Base-by-base conservation (phyloP, 2,888 invertebrate genomes). In the Amiota communis region DNA sequence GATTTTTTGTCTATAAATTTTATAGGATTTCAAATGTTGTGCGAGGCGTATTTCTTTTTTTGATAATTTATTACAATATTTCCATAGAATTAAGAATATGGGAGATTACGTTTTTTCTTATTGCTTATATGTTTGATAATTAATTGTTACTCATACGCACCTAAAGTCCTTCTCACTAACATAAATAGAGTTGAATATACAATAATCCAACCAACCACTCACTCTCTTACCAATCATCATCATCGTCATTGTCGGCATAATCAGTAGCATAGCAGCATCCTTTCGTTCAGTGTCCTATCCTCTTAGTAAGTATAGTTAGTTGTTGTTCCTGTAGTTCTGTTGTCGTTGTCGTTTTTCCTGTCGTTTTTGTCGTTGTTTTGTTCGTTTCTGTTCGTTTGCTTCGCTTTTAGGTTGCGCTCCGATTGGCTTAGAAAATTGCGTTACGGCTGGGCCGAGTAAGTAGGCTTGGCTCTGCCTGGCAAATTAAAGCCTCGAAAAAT, bases 381-480 rank as follows among this genome's bases (percentile, higher is more conserved):
- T 63, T 63, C 59, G 59, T 59, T 59, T 59, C 17, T 57, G 36
- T 36, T 17, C 68, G 49, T 53, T 36, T 36, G 36, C 36, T 36
- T 36, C 51, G 72, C 63, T 17, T 51, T 68, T 68, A 53, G 78
- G 78, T 79, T 81, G 80, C 70, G 80, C 83, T 87, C 84, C 88
- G 87, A 87, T 87, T 87, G 87, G 87, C 83, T 87, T 87, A 87
- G 88, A 88, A 87, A 87, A 84, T 86, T 83, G 82, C 87, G 81
- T 80, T 20, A 20, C 20, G 77, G 75, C 76, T 79, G 79, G 78
- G 77, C 20, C 80, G 86, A 86, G 36, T 36, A 36, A 36, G 86
- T 87, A 87, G 87, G 87, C 87, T 87, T 86, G 87, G 87, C 86
- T 80, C 84, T 76, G 72, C 69, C 36, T 65, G 13, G 48, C 49